Percentiles rank a stretch among this genome's conserved stretches.
phyloP scores from a whole-genome alignment of 2,888 invertebrate genomes.

The Xanthia togata region DNA sequence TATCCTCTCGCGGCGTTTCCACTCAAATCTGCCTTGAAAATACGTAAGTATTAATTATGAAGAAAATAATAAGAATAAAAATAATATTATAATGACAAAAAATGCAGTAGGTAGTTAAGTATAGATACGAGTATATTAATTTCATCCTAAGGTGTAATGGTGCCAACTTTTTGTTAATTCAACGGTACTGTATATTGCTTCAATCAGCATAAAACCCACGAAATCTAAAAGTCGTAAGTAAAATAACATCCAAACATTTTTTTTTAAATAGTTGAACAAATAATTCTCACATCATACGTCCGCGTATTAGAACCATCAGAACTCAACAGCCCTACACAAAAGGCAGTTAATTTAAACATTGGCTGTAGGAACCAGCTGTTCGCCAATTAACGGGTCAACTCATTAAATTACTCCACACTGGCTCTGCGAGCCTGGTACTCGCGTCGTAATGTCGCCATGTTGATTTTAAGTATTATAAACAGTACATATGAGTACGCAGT shows the following conservation, averaged over 20 bases:
- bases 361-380: constrained; percentile 78
- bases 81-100: neutral
- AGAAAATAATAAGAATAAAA: neutral
- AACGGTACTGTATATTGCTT: neutral
- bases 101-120: neutral
- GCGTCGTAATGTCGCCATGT: constrained; percentile 54
- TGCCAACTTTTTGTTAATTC: neutral
- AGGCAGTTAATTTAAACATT: constrained; percentile 82
- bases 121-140: neutral
- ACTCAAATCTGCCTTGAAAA: neutral
- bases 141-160: neutral
- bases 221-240: neutral
- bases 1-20: too few relatives aligned
- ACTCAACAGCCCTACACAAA: constrained; percentile 64
- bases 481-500: constrained; percentile 23
- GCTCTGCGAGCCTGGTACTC: constrained; percentile 69
- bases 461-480: constrained; percentile 64
- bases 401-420: constrained; percentile 79
- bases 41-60: neutral
- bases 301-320: constrained; percentile 24
- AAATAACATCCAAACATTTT: neutral
- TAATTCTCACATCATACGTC: neutral
- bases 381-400: constrained; percentile 81
- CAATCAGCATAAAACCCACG: neutral
- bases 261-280: neutral